phyloP scores from a whole-genome alignment of 2,888 invertebrate genomes.

The Endotricha flammealis region DNA sequence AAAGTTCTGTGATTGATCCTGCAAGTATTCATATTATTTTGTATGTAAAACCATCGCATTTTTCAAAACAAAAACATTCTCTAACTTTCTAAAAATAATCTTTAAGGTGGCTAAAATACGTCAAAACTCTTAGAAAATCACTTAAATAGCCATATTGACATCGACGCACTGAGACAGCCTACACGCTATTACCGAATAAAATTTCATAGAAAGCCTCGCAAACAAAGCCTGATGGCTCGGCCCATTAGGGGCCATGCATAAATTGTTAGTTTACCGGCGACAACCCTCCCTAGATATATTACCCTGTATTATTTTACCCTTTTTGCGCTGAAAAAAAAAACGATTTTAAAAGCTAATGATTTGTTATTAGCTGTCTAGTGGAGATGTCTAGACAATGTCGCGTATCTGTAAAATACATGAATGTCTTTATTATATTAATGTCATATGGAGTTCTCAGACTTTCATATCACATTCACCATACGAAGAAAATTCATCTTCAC shows the following conservation, averaged over 20 bases:
- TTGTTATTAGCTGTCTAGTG: not conserved
- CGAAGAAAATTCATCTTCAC: too few relatives aligned
- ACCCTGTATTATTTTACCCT: conserved; percentile 35
- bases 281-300: conserved; percentile 38
- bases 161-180: conserved; percentile 37
- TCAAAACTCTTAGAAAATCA: conserved; percentile 25
- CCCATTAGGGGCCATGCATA: conserved; percentile 73
- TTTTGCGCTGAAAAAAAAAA: conserved; percentile 15
- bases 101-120: too few relatives aligned
- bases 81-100: too few relatives aligned
- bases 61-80: too few relatives aligned
- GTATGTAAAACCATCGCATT: too few relatives aligned
- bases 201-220: conserved; percentile 75
- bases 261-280: conserved; percentile 70
- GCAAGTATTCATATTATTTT: too few relatives aligned
- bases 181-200: conserved; percentile 68
- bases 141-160: conserved; percentile 39
- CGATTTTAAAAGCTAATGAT: not conserved
- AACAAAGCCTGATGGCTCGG: conserved; percentile 65
- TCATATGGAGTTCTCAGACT: too few relatives aligned
- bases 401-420: not conserved
- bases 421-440: too few relatives aligned
- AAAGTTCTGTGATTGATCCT: too few relatives aligned
- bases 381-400: not conserved
- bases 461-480: too few relatives aligned